A percentile compares a stretch with the other conserved stretches of the same genome.
Conservation (phyloP, 2,797 vertebrate genomes). For the Kryptopterus vitreolus region DNA sequence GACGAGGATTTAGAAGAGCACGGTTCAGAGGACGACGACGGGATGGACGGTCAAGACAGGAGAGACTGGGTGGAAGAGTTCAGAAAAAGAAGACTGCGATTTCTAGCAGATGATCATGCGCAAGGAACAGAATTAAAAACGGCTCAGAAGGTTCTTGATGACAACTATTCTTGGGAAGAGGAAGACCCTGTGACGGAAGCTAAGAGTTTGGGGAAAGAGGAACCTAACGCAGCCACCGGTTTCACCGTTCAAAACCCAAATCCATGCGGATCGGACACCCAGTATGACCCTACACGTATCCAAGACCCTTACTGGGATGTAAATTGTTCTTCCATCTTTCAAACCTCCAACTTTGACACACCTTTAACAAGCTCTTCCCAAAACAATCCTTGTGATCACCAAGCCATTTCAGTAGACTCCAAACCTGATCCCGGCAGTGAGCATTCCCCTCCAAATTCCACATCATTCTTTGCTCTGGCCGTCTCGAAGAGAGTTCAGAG, state of each 20-base stretch:
- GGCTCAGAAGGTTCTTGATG: neutral
- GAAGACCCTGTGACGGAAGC: neutral
- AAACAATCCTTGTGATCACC: neutral
- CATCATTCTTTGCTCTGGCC: slow-evolving; percentile 47
- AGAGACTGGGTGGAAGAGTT: slow-evolving; percentile 33
- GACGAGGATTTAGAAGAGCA: neutral
- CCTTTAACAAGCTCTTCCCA: neutral
- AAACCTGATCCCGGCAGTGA: neutral
- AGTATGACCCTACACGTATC: neutral
- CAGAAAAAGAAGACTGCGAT: slow-evolving; percentile 31
- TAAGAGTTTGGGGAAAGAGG: neutral
- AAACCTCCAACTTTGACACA: neutral
- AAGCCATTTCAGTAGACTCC: neutral
- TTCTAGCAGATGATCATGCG: slow-evolving; percentile 20
- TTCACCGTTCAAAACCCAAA: neutral
- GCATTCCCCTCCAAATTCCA: neutral
- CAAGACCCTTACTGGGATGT: neutral
- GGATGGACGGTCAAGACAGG: slow-evolving; percentile 1
- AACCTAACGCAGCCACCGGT: neutral
- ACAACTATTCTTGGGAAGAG: slow-evolving; percentile 54
- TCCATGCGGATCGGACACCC: neutral
- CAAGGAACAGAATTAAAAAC: slow-evolving; percentile 11
- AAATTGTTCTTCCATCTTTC: neutral
- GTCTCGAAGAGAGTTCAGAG: slow-evolving; percentile 46
- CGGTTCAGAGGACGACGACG: neutral